Base-by-base conservation (phyloP, 37 sponge, comb jelly and placozoan species). In the Beroe forskalii region DNA sequence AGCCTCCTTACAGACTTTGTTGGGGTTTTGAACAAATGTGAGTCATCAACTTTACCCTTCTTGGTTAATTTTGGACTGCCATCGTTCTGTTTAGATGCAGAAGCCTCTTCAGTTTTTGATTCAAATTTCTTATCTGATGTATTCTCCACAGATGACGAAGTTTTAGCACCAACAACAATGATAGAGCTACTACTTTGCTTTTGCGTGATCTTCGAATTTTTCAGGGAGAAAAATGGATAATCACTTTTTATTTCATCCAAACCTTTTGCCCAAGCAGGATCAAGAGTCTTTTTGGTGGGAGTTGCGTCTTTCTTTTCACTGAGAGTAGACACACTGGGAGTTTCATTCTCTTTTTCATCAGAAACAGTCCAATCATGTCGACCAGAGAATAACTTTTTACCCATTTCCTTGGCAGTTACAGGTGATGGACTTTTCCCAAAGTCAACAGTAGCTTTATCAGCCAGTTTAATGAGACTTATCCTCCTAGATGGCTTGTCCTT, bases 371-470 rank as follows among this genome's bases (percentile, higher is more conserved):
- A 80, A 27, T 80, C 86, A 41, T 20, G 86, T 44, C 35, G 40
- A 2, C 86, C 86, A 44, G 86, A 80, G 31, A 80, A 80, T 9
- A 80, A 38, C 35, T 80, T 80, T 30, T 25, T 80, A 3, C 86
- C 86, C 86, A 80, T 80, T 44, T 80, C 86, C 24, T 48, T 12
- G 3, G 86, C 86, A 42, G 55, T 80, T 22, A 25, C 30, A 17
- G 86, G 86, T 22, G 86, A 80, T 22, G 86, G 86, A 43, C 86
- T 80, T 25, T 80, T 80, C 27, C 44, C 55, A 42, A 80, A 80
- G 55, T 80, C 35, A 8, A 43, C n/a, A n/a, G 86, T 44, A 25
- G 17, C 44, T 23, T 80, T 23, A 38, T 80, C 86, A 27, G 12
- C 86, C 2, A 80, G 8, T 80, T 80, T 80, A 27, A 80, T 25